Evolutionary conservation across 2,797 vertebrate genomes (phyloP).

Genomic region (Phataginus tricuspis): DNA sequence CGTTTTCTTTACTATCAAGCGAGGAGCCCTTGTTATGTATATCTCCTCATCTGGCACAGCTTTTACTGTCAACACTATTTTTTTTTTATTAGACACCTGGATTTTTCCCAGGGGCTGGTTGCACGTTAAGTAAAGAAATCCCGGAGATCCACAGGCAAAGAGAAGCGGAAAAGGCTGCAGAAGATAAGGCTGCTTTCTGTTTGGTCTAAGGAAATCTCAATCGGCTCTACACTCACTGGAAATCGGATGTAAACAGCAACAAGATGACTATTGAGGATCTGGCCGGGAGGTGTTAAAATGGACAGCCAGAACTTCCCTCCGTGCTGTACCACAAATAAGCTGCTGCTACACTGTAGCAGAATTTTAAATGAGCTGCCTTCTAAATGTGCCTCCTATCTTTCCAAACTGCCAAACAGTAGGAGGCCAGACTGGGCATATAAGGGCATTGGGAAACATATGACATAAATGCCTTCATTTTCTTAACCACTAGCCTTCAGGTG

Average conservation of each 20-base stretch:
- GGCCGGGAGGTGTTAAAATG: background rate
- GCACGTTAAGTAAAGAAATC: slow-evolving; percentile 59
- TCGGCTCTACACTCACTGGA: background rate
- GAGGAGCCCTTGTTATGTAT: slow-evolving; percentile 45
- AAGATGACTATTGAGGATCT: background rate
- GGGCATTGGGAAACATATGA: background rate
- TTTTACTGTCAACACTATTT: slow-evolving; percentile 67
- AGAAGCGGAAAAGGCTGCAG: slow-evolving; percentile 30
- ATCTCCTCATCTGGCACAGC: slow-evolving; percentile 53
- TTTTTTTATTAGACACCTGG: slow-evolving; percentile 31
- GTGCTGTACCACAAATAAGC: background rate
- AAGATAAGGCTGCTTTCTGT: slow-evolving; percentile 20
- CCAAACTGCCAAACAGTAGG: background rate
- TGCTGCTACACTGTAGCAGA: background rate
- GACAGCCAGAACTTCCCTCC: background rate
- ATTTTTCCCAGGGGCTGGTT: slow-evolving; percentile 62
- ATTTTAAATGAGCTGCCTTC: background rate
- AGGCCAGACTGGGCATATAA: background rate
- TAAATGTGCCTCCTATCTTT: background rate
- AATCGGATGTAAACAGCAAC: slow-evolving; percentile 26
- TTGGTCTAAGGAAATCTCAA: slow-evolving; percentile 52
- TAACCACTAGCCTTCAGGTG: background rate
- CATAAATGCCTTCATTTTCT: slow-evolving; percentile 1
- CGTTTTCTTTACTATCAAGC: slow-evolving; percentile 10
- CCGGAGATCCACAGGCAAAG: slow-evolving; percentile 22